Evolutionary conservation across 2,888 invertebrate genomes (phyloP), one percentile per base, ranked within the genome.

Genomic region (Lampropteryx suffumata): DNA sequence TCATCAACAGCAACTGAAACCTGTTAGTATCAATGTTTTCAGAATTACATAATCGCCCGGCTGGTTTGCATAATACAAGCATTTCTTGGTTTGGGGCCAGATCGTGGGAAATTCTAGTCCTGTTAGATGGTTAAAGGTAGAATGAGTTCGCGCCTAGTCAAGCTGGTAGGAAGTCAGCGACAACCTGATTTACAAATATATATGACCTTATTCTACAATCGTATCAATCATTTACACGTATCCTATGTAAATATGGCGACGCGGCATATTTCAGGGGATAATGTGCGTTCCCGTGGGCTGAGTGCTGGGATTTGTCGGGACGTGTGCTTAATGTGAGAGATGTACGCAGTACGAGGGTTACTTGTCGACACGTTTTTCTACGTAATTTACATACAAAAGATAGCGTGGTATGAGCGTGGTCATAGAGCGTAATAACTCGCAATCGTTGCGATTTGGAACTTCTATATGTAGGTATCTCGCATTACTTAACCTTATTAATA

Each of bases 221-320:
- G 69, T 82, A 86, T 87, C 85, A 85, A 87, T 86, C 85, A 87
- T 83, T 79, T 77, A 76, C 74, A 76, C 76, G 68, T 64, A 67
- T 65, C 68, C 68, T 78, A 82, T 79, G 81, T 79, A 82, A 82
- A 82, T 83, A 79, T 62, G 67, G 71, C 72, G 68, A 71, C 68
- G 65, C 67, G 66, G 59, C 62, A 61, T 68, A 64, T 68, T 64
- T 65, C 59, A 55, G 36, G 49, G 58, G 53, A 61, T 59, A 58
- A 60, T 58, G 60, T 54, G 50, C 50, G 57, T 55, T 51, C 62
- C 56, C 46, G 32, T 29, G 59, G 53, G 59, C 47, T 55, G 53
- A 55, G 51, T 46, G 45, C 35, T 24, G 46, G 50, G 50, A 43
- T 56, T 51, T 47, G 21, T 40, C 28, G 41, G 39, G 27, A 43